Base-by-base conservation (phyloP, 2,888 invertebrate genomes). In the Prenolepis imparis region DNA sequence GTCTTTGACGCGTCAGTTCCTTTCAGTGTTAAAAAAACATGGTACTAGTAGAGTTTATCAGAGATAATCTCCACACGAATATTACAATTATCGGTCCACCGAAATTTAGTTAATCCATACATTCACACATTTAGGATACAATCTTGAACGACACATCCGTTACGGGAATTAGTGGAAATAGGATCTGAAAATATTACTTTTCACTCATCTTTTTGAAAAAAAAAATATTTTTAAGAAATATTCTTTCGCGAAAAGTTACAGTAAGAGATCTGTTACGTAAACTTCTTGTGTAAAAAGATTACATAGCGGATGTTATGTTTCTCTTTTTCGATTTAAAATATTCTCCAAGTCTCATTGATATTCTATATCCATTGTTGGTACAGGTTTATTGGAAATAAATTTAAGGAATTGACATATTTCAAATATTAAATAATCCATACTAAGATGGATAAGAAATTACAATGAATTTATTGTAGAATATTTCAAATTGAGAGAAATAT, bases 101-200 rank as follows among this genome's bases (percentile, higher is more conserved):
- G 4, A 64, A 63, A 75, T 82, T 67, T 70, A 86, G 21, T 66
- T 70, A 21, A 66, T 64, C 24, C 67, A 87, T 87, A 84, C 87
- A 87, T 80, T 87, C 87, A 87, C 84, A 87, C 88, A 86, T 77
- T 82, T 77, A 81, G 68, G 59, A 83, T 74, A 81, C 87, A 87
- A 77, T 85, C 87, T 68, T 57, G 57, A 78, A 84, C 15, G 74
- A 67, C 63, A 64, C 73, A 67, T 74, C 59, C 61, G 32, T 86
- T 57, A 82, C 32, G 67, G 48, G 41, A 64, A 75, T 75, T 44
- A 66, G 21, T 66, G 55, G 12, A 64, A 75, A 66, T 32, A 67
- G 48, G 52, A 68, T 63, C 63, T 61, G 41, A 39, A 57, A 82
- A 63, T 55, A 8, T 52, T 48, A 68, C 24, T 77, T 28, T 55